Base-by-base conservation (phyloP, 1,140 invertebrate genomes). In the Thrips palmi region DNA sequence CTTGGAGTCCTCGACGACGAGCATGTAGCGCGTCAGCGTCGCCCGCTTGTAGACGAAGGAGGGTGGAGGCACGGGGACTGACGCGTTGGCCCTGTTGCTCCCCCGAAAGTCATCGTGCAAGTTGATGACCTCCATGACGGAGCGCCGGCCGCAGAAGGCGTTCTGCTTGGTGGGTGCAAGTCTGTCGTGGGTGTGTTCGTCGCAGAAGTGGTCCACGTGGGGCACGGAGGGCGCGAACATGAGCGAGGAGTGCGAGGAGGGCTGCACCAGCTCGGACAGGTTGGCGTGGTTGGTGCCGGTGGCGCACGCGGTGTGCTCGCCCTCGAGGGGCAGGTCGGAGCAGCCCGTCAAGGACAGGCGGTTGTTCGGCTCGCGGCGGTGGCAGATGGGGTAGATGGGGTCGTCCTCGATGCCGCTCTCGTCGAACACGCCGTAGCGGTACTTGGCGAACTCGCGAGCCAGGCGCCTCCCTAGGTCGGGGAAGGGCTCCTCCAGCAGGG, bases 131-230 rank as follows among this genome's bases (percentile, higher is more conserved):
- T 75, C 70, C 51, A 66, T 62, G 2, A 66, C 63, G 45, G 68
- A 72, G 24, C 61, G 55, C 27, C 67, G 59, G 33, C 65, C 52
- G 48, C 74, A 77, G 11, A 75, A 55, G 12, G 64, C 55, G 53
- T 77, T 77, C 23, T 77, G 74, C 49, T 71, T 71, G n/a, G 70
- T 76, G 0, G 71, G 73, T 1, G 70, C 66, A 36, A 64, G 61
- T 15, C 57, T 51, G 49, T 75, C 64, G 50, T 76, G 73, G 36
- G 60, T 66, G 3, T 58, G 55, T 24, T 62, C 57, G 46, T 73
- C 68, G 46, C 73, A 75, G 49, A 75, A 75, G 44, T 66, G 60
- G 0, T 53, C 58, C 0, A 70, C 58, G 45, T 64, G 52, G 15
- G 56, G 50, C 4, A 54, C 51, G 45, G 60, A 54, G 4, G 46